Evolutionary conservation across 2,888 invertebrate genomes (phyloP).

Genomic region (Cheilosia vernalis): DNA sequence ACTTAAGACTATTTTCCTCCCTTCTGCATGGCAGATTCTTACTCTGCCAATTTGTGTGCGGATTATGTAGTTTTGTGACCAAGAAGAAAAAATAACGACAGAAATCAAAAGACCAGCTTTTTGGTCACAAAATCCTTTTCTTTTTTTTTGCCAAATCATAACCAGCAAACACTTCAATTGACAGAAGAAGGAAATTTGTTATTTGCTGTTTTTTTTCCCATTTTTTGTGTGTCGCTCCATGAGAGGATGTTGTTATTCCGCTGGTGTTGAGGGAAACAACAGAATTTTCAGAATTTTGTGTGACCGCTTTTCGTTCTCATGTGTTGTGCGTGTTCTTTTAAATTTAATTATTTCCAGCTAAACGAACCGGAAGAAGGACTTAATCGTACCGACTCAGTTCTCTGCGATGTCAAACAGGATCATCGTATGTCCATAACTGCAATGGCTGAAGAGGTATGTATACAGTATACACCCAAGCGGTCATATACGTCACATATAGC

Average conservation of each 20-base stretch:
- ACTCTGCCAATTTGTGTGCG: constrained; percentile 57
- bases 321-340: constrained; percentile 40
- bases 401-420: constrained; percentile 80
- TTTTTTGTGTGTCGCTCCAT: background rate
- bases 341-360: constrained; percentile 78
- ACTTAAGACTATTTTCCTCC: constrained; percentile 2
- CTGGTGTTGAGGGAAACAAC: constrained; percentile 6
- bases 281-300: constrained; percentile 42
- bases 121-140: constrained; percentile 28
- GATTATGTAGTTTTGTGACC: constrained; percentile 60
- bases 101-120: constrained; percentile 28
- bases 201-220: constrained; percentile 9
- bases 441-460: constrained; percentile 81
- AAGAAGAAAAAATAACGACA: constrained; percentile 5
- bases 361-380: constrained; percentile 81
- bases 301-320: constrained; percentile 26
- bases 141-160: constrained; percentile 25
- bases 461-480: background rate
- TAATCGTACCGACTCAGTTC: constrained; percentile 81
- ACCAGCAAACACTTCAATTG: constrained; percentile 37
- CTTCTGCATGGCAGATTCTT: background rate
- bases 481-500: background rate
- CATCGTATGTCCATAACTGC: constrained; percentile 81
- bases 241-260: background rate
- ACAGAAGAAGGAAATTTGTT: constrained; percentile 14